These are phyloP conservation scores for Onychomys arenicola DNA, from an alignment of 2,797 vertebrate genomes.

Conservation along the genomic window DNA sequence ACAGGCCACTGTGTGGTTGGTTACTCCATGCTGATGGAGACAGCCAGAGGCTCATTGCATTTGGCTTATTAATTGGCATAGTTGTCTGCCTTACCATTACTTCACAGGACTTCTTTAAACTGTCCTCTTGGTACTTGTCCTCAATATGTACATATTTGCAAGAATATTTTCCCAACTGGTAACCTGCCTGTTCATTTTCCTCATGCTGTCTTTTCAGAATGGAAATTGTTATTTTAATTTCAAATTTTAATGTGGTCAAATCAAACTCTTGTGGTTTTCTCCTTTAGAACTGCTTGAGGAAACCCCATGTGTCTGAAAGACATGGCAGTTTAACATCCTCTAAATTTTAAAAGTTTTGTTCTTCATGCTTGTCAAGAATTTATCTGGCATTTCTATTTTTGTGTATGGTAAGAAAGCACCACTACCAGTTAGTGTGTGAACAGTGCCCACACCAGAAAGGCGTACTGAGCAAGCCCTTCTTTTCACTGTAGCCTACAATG, in stretches of 20 bases:
- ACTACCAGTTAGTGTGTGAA: not conserved
- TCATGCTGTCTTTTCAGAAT: constrained; percentile 3
- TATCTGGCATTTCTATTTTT: not conserved
- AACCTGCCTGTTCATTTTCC: constrained; percentile 35
- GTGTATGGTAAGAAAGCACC: not conserved
- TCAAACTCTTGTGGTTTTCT: not conserved
- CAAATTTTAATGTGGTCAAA: constrained; percentile 19
- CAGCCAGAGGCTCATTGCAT: not conserved
- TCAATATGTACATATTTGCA: not conserved
- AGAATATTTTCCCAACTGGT: not conserved
- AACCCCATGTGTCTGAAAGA: not conserved
- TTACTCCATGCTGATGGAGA: not conserved
- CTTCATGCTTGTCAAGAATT: not conserved
- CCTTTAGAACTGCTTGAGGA: not conserved
- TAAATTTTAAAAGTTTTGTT: constrained; percentile 29
- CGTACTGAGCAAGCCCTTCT: not conserved
- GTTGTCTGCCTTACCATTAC: not conserved
- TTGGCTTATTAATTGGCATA: not conserved
- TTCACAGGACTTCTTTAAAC: not conserved
- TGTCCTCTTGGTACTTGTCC: not conserved
- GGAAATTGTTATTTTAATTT: constrained; percentile 14
- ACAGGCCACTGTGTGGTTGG: not conserved
- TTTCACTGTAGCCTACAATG: no score
- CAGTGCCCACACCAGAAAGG: not conserved
- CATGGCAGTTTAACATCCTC: not conserved